Conservation (phyloP, 2,797 vertebrate species). For the Anguilla pacifica region DNA sequence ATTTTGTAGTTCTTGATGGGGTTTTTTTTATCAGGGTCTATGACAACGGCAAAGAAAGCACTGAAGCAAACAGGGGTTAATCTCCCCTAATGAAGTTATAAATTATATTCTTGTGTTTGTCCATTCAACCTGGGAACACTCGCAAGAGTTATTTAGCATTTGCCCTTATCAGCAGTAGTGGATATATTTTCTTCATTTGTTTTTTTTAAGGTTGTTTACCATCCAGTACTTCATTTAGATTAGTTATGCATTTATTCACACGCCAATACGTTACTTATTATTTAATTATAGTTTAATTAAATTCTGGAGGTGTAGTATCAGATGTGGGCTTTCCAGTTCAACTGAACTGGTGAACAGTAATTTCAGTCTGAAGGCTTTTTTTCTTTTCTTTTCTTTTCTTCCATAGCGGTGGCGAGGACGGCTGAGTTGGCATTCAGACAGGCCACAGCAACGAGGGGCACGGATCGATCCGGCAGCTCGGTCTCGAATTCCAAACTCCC, state of each 20-base stretch:
- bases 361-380: background rate
- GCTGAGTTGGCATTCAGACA: background rate
- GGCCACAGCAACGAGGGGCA: background rate
- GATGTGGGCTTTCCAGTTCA: background rate
- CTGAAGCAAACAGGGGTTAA: background rate
- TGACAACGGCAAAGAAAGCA: background rate
- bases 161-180: background rate
- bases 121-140: background rate
- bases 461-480: background rate
- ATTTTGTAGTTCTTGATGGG: background rate
- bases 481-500: background rate
- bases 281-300: background rate
- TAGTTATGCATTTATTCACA: background rate
- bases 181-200: background rate
- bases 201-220: background rate
- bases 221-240: background rate
- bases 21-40: background rate
- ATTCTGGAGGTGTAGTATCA: background rate
- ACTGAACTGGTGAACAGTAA: background rate
- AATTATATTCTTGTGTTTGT: background rate
- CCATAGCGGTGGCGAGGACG: background rate
- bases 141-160: background rate
- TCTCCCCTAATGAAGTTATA: background rate
- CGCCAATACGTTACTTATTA: background rate
- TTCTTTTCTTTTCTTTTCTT: background rate